Evolutionary conservation across 1,140 invertebrate genomes (phyloP).

Genomic region (Chelonus insularis): DNA sequence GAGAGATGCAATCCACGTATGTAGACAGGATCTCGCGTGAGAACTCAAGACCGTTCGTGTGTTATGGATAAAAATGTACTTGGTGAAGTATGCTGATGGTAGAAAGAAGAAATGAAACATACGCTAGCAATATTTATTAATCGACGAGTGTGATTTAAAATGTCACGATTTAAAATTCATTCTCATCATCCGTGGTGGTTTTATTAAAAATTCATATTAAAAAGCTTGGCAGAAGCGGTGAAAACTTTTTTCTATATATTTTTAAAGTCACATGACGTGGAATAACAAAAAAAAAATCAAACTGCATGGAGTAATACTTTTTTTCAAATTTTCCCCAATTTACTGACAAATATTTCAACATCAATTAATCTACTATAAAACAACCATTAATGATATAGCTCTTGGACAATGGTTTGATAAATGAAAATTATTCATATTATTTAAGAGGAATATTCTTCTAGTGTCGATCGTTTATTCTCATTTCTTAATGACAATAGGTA

Average conservation of each 20-base stretch:
- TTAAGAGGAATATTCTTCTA: background rate
- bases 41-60: background rate
- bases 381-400: no score
- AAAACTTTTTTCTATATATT: no score
- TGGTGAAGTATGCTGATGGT: background rate
- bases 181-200: no score
- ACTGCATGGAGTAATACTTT: no score
- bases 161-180: no score
- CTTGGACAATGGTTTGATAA: background rate
- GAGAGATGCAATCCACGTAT: constrained; percentile 3
- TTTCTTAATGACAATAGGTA: background rate
- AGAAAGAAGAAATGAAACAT: background rate
- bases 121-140: background rate
- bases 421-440: background rate
- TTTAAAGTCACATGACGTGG: no score
- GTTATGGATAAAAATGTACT: background rate
- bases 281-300: no score
- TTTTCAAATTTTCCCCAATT: no score
- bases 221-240: no score
- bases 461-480: constrained; percentile 1
- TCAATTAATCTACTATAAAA: no score
- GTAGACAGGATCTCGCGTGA: constrained; percentile 12
- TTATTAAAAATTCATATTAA: no score
- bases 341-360: no score
- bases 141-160: background rate